These are phyloP conservation scores for Hypomecis punctinalis DNA, from an alignment of 2,888 invertebrate species.

Conservation along the genomic window DNA sequence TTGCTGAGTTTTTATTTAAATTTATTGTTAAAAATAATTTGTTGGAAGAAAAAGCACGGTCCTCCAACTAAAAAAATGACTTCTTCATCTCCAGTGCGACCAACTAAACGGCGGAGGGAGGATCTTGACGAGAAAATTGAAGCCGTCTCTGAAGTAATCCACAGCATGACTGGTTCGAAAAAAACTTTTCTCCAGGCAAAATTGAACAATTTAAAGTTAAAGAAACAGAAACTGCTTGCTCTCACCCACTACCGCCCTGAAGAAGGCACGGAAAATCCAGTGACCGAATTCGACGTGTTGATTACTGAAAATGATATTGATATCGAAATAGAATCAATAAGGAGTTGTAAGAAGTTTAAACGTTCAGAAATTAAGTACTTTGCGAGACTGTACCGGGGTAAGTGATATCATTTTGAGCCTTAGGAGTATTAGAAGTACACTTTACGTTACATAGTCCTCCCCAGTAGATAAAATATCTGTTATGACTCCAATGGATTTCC, in stretches of 20 bases:
- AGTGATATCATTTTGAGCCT: neutral
- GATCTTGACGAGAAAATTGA: constrained; percentile 10
- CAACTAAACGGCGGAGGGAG: constrained; percentile 3
- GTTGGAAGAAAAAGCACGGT: neutral
- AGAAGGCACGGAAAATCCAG: neutral
- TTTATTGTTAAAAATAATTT: neutral
- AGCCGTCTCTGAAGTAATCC: constrained; percentile 1
- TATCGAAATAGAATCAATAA: constrained; percentile 10
- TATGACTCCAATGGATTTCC: too few relatives aligned
- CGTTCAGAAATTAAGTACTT: neutral
- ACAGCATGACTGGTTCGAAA: neutral
- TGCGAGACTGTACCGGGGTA: neutral
- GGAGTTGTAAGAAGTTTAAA: constrained; percentile 3
- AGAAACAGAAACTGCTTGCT: constrained; percentile 1
- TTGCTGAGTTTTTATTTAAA: too few relatives aligned
- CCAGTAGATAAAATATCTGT: too few relatives aligned
- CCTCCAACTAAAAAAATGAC: constrained; percentile 4
- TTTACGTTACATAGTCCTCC: too few relatives aligned
- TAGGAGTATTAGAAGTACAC: too few relatives aligned
- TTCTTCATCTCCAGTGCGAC: neutral
- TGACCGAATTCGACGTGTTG: constrained; percentile 13
- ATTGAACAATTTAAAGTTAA: constrained; percentile 7
- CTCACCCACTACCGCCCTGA: neutral
- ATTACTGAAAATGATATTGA: constrained; percentile 15
- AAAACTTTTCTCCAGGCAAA: neutral